phyloP scores from a whole-genome alignment of 2,797 vertebrate species.

The Peromyscus eremicus region DNA sequence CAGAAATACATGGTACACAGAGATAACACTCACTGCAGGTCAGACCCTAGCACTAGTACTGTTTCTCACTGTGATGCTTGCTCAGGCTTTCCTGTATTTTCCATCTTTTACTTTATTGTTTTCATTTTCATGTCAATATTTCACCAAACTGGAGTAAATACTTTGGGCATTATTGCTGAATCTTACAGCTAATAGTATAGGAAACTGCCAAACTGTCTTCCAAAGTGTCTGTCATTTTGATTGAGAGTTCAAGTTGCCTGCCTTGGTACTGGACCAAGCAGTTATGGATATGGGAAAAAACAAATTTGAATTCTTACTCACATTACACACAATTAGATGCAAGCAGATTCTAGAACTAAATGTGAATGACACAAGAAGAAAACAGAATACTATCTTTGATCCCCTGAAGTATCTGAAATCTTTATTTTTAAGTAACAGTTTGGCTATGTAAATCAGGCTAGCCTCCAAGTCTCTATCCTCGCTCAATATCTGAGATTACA shows the following conservation, averaged over 20 bases:
- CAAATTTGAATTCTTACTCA: slow-evolving; percentile 19
- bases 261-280: neutral
- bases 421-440: neutral
- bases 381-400: slow-evolving; percentile 24
- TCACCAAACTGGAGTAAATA: neutral
- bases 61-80: neutral
- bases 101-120: neutral
- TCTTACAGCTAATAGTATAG: neutral
- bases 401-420: neutral
- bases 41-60: neutral
- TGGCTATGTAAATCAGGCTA: neutral
- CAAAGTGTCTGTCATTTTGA: neutral
- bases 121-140: neutral
- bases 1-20: neutral
- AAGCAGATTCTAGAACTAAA: slow-evolving; percentile 19
- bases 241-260: neutral
- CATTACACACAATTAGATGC: slow-evolving; percentile 28
- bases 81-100: neutral
- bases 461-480: neutral
- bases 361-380: slow-evolving; percentile 23
- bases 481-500: neutral
- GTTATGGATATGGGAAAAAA: neutral
- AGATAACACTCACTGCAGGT: neutral
- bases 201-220: neutral
- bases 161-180: neutral